phyloP scores from a whole-genome alignment of 2,888 invertebrate species.

The Octodonta nipae region DNA sequence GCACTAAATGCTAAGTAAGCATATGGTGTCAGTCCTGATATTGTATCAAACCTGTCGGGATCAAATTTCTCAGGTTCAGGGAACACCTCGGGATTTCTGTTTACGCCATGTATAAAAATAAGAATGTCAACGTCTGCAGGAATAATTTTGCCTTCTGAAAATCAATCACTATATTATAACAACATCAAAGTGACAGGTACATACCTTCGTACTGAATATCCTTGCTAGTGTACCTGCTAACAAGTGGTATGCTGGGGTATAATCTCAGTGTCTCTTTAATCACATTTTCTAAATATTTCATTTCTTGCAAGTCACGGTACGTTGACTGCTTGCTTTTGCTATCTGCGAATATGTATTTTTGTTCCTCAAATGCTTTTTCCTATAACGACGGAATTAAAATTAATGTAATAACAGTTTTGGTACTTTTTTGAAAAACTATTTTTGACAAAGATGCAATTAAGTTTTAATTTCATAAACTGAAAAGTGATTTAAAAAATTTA shows the following conservation, averaged over 20 bases:
- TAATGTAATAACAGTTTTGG: neutral
- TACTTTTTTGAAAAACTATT: no score
- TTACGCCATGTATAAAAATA: slow-evolving; percentile 17
- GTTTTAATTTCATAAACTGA: no score
- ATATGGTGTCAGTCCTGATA: slow-evolving; percentile 12
- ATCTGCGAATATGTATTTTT: slow-evolving; percentile 3
- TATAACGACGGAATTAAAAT: slow-evolving; percentile 1
- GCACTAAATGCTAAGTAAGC: slow-evolving; percentile 16
- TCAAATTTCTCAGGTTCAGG: slow-evolving; percentile 14
- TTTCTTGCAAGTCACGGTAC: slow-evolving; percentile 22
- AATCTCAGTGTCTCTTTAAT: slow-evolving; percentile 26
- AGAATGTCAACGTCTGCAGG: slow-evolving; percentile 32
- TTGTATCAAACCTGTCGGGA: slow-evolving; percentile 12
- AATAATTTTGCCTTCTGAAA: slow-evolving; percentile 15
- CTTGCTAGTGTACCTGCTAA: slow-evolving; percentile 16
- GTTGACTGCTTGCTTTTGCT: slow-evolving; percentile 10
- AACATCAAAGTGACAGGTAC: no score
- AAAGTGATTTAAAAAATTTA: no score
- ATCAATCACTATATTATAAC: no score
- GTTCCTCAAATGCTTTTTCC: slow-evolving; percentile 1
- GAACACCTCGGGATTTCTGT: slow-evolving; percentile 12
- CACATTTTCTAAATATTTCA: slow-evolving; percentile 28
- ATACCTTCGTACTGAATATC: slow-evolving; percentile 15
- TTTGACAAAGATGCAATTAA: no score
- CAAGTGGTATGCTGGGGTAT: slow-evolving; percentile 27